Conservation (phyloP, 2,888 invertebrate species). For the Bombyx huttoni region DNA sequence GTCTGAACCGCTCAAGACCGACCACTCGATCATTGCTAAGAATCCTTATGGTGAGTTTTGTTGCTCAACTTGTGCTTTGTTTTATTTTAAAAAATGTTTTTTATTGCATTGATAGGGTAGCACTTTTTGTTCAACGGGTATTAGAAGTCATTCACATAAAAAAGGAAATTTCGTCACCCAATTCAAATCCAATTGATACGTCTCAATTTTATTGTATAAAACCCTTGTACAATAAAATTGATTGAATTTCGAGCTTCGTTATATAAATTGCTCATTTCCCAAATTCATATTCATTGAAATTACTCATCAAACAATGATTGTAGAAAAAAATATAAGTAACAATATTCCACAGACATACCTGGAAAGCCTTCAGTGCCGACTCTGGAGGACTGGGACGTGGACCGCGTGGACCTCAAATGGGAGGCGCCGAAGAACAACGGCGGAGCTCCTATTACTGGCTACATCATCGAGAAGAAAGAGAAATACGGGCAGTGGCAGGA, state of each 20-base stretch:
- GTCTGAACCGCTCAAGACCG: too few relatives aligned
- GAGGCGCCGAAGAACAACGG: slow-evolving; percentile 83
- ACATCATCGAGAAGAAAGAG: slow-evolving; percentile 91
- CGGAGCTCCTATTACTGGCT: slow-evolving; percentile 86
- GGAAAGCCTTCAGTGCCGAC: slow-evolving; percentile 90
- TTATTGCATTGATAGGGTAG: too few relatives aligned
- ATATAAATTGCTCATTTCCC: too few relatives aligned
- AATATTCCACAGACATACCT: slow-evolving; percentile 74
- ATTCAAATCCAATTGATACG: too few relatives aligned
- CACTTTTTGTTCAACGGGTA: too few relatives aligned
- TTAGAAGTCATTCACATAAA: too few relatives aligned
- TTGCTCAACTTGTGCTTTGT: not conserved
- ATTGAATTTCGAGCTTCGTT: too few relatives aligned
- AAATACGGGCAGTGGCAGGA: slow-evolving; percentile 88
- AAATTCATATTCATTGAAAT: too few relatives aligned
- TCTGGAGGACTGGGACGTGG: slow-evolving; percentile 90
- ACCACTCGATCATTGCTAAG: slow-evolving; percentile 89
- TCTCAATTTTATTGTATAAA: too few relatives aligned
- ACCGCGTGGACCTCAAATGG: slow-evolving; percentile 90
- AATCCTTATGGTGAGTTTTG: slow-evolving; percentile 88
- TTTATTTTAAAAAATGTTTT: too few relatives aligned
- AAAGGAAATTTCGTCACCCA: too few relatives aligned
- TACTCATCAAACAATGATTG: not conserved
- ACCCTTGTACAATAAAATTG: too few relatives aligned
- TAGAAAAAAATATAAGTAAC: not conserved